Base-by-base conservation (phyloP, 2,888 invertebrate genomes). In the Erebia palarica region DNA sequence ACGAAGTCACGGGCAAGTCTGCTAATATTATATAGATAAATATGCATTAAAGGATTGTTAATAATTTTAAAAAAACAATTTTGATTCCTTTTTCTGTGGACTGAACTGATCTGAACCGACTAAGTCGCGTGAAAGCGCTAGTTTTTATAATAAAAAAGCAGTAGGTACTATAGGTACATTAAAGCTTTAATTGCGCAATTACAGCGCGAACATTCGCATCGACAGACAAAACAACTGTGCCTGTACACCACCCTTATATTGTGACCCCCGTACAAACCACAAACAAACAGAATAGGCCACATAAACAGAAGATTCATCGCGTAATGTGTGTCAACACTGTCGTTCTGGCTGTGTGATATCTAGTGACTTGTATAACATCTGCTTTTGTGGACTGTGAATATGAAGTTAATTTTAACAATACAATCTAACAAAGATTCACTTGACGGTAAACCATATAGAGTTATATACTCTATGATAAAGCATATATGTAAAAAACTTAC, bases 191-290 rank as follows among this genome's bases (percentile, higher is more conserved):
- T 73, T 69, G 73, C 65, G 49, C 67, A 71, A 63, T 59, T 55
- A 69, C 55, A 36, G 67, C 68, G 67, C 66, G 49, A 84, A 84
- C 84, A 80, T 78, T 80, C 81, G 61, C 81, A n/a, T 63, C 61
- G 78, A 86, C 86, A 86, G 61, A 72, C 71, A 53, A 83, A 84
- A 85, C 89, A 88, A 85, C 84, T 89, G 89, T 80, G 69, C 57
- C 47, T 67, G 66, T 74, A 63, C 68, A 51, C 68, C 75, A 71
- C 76, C 74, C 80, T 78, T 72, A 73, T 68, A 72, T 73, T 76
- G 14, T 14, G 14, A 55, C 55, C 77, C 76, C 74, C 73, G 76
- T 61, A 60, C 53, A 53, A 53, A 18, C 60, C 68, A 18, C 76
- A 59, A 71, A 69, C 49, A 63, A 67, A 59, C 67, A 49, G 21